Percentiles rank a stretch among this genome's conserved stretches.
phyloP scores from a whole-genome alignment of 2,113 vertebrate species.

The Calyptomena viridis region DNA sequence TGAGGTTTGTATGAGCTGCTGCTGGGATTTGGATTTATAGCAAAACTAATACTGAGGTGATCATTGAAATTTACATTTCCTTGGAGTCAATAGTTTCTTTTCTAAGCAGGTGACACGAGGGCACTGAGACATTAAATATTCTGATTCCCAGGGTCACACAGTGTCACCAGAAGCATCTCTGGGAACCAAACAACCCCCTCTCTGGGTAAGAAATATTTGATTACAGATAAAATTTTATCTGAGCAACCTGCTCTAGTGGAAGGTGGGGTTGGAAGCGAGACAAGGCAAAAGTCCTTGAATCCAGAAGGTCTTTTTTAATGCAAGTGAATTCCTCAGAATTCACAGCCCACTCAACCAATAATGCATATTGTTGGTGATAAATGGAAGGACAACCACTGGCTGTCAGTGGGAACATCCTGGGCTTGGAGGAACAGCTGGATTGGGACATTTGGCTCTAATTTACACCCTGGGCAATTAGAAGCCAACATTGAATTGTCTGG shows the following conservation, averaged over 20 bases:
- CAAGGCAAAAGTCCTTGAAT: background rate
- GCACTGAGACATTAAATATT: background rate
- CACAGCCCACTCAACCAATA: too few species aligned
- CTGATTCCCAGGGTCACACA: background rate
- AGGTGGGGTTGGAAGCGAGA: background rate
- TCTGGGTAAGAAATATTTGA: background rate
- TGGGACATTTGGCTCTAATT: background rate
- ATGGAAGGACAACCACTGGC: background rate
- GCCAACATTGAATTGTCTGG: background rate
- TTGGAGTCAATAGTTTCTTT: background rate
- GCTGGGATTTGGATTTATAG: background rate
- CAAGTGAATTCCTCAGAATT: background rate
- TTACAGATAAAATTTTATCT: background rate
- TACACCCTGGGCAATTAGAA: background rate
- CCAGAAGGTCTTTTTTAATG: background rate
- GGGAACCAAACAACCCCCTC: background rate
- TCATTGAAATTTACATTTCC: background rate
- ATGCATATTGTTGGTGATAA: background rate
- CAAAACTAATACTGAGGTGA: background rate
- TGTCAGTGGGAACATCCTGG: background rate
- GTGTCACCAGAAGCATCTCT: background rate
- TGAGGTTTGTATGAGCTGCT: background rate
- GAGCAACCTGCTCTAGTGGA: rapidly evolving
- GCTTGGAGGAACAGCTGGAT: background rate
- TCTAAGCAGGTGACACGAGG: background rate